These are phyloP conservation scores for Catalaphyllia jardinei DNA, from an alignment of 64 coral and sea anemone species.

Conservation along the genomic window DNA sequence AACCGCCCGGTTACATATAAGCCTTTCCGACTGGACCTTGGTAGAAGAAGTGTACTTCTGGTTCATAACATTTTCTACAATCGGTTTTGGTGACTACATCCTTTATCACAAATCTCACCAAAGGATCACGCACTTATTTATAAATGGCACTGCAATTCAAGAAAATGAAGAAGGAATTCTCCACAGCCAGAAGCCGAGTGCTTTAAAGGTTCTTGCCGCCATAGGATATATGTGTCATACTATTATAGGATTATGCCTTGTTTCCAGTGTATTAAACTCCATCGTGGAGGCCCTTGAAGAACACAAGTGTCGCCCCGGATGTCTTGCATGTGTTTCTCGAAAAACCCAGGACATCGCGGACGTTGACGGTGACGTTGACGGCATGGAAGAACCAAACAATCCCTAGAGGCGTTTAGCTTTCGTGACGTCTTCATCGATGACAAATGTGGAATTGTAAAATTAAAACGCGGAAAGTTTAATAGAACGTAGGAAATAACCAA, in stretches of 20 bases:
- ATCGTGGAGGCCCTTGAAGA: slow-evolving; percentile 41
- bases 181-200: neutral
- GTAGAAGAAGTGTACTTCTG: slow-evolving; percentile 57
- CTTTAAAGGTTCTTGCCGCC: neutral
- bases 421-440: too few species aligned
- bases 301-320: neutral
- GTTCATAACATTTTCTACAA: slow-evolving; percentile 56
- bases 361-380: neutral
- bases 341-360: neutral
- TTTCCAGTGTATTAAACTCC: slow-evolving; percentile 64
- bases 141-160: neutral
- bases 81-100: slow-evolving; percentile 71
- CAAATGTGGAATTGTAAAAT: too few species aligned
- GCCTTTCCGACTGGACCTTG: slow-evolving; percentile 2
- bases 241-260: slow-evolving; percentile 47
- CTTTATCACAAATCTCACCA: neutral
- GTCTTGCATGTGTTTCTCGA: neutral
- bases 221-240: neutral
- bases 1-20: neutral
- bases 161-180: too few species aligned
- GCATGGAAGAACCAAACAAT: too few species aligned
- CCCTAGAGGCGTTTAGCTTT: too few species aligned
- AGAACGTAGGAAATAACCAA: too few species aligned
- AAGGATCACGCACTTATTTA: neutral
- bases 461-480: too few species aligned